Percentiles rank a stretch among this genome's conserved stretches.
These are phyloP conservation scores for Agelas oroides DNA, from an alignment of 37 sponge, comb jelly and placozoan species.

Conservation along the genomic window DNA sequence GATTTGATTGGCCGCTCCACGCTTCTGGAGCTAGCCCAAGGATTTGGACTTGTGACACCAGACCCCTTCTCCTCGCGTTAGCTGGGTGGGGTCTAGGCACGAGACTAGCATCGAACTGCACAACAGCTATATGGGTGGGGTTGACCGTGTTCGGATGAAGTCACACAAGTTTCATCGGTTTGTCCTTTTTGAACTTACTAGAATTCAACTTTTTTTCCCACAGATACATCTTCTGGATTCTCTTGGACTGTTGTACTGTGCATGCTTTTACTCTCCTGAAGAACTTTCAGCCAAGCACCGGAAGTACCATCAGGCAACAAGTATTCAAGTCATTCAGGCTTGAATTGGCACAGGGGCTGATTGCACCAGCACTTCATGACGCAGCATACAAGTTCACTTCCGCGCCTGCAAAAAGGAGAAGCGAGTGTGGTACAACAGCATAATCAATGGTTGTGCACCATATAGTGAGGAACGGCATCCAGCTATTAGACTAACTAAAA, in stretches of 20 bases:
- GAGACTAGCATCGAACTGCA: not conserved
- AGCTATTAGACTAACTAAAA: too few species aligned
- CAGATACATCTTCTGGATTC: slow-evolving; percentile 25
- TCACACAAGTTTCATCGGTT: slow-evolving; percentile 1
- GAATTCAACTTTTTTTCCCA: too few species aligned
- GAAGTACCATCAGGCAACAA: not conserved
- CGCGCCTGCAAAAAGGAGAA: not conserved
- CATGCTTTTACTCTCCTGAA: slow-evolving; percentile 1
- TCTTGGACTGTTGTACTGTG: not conserved
- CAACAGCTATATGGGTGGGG: slow-evolving; percentile 9
- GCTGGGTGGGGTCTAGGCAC: too few species aligned
- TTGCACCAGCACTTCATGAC: not conserved
- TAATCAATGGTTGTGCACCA: too few species aligned
- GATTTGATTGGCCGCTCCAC: too few species aligned
- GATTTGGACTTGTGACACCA: too few species aligned
- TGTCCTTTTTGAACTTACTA: too few species aligned
- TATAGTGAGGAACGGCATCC: too few species aligned
- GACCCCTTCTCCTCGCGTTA: too few species aligned
- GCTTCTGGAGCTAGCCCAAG: too few species aligned
- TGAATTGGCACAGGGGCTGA: slow-evolving; percentile 5
- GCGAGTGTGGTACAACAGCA: too few species aligned
- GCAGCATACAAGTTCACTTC: not conserved
- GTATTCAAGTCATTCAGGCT: slow-evolving; percentile 7
- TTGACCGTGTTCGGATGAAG: slow-evolving; percentile 22
- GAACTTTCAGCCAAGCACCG: not conserved